Base-by-base conservation (phyloP, 2,888 invertebrate species). In the Hartigia nigra region DNA sequence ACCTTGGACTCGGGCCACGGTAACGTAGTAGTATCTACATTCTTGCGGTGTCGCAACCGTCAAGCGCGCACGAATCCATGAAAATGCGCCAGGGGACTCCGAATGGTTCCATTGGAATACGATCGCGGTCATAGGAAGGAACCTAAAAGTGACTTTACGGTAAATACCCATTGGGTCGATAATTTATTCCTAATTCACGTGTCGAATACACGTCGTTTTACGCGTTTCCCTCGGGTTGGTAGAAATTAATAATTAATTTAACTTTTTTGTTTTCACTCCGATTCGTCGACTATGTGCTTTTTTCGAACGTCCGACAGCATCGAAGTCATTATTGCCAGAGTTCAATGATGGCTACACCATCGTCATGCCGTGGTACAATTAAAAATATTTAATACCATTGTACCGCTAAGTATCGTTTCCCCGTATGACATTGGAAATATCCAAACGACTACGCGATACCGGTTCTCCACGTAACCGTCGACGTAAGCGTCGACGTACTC, bases 391-490 rank as follows among this genome's bases (percentile, higher is more conserved):
- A 74, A 23, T 74, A 36, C 74, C 32, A 34, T n/a, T 9, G 55
- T 55, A 55, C 55, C 55, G 55, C 55, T 55, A 55, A 14, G 9
- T 55, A 55, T 55, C 55, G 23, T 23, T 55, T 9, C 55, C 23
- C 55, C 55, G 23, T 31, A n/a, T 31, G 55, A 76, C 12, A 76
- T 35, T 70, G 79, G 76, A 78, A 75, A 74, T 79, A 39, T 36
- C 76, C 76, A 76, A 79, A 76, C 5, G 55, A 78, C 74, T 80
- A n/a, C 69, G 74, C 55, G 76, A 78, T 82, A 81, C 78, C 82
- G 80, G 78, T 79, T 80, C 78, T 78, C 76, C 76, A 69, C 77
- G 79, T 78, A 78, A 82, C 55, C 55, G 55, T 55, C 55, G 55
- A 55, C 55, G 55, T 55, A 55, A 55, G 55, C 55, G 55, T 55